Conservation (phyloP, 1,140 invertebrate species). For the Meloidogyne floridensis region DNA sequence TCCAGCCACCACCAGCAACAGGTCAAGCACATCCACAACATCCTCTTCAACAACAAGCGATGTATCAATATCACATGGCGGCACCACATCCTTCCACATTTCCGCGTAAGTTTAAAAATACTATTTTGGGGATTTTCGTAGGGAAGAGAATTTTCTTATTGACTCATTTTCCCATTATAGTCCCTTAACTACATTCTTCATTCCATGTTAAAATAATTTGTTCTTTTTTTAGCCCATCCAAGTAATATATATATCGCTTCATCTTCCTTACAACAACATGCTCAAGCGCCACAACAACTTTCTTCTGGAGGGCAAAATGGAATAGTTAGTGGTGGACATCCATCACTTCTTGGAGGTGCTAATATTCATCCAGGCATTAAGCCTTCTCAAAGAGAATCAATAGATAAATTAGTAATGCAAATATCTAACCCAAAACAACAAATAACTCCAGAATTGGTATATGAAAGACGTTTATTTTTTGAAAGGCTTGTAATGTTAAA, state of each 20-base stretch:
- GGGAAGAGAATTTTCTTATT: not conserved
- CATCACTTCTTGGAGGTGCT: not conserved
- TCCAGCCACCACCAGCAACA: not conserved
- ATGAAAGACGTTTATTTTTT: slow-evolving; percentile 46
- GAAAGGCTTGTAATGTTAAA: slow-evolving; percentile 45
- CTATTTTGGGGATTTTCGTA: not conserved
- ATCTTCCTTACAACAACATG: slow-evolving; percentile 1
- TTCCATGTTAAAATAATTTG: not conserved
- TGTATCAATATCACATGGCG: slow-evolving; percentile 15
- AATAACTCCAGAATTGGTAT: slow-evolving; percentile 35
- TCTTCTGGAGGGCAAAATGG: not conserved
- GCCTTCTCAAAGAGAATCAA: slow-evolving; percentile 37
- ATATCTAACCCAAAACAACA: slow-evolving; percentile 27
- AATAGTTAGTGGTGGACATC: not conserved
- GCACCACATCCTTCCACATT: slow-evolving; percentile 15
- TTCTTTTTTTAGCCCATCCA: not conserved
- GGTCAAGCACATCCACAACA: slow-evolving; percentile 18
- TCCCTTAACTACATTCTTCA: no score
- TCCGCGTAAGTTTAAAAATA: not conserved
- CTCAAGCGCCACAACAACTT: not conserved
- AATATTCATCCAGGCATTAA: slow-evolving; percentile 27
- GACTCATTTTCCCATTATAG: no score
- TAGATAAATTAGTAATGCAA: slow-evolving; percentile 45
- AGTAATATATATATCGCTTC: slow-evolving; percentile 19
- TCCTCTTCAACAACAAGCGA: not conserved